Evolutionary conservation across 1,140 invertebrate species (phyloP), one percentile per base, ranked within the genome.

Genomic region (Heliothis virescens): DNA sequence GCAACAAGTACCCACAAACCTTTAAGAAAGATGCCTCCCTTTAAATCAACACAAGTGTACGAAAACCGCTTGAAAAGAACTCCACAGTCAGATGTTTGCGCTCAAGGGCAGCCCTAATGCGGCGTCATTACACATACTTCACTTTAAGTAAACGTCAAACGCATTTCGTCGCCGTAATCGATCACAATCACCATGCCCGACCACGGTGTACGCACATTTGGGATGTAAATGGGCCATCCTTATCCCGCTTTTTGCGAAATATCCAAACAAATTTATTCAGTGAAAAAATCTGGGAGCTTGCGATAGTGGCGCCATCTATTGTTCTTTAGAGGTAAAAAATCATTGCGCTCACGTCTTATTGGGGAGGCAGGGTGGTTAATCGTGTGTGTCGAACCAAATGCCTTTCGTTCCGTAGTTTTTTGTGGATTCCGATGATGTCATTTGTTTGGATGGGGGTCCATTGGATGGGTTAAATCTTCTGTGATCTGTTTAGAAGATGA

Each of bases 251-350:
- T 89, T 90, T 90, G 82, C 88, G 82, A 88, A 89, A 89, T 85
- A 88, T 85, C 85, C 83, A 90, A 89, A 89, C 89, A 90, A 89
- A 90, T 90, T 89, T 90, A 90, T 90, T 89, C 88, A 86, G 87
- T 84, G 86, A 81, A 80, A 83, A 85, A 88, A 89, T 87, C 74
- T 62, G 73, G 72, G 67, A 67, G 67, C 62, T 63, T 34, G 72
- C 29, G 80, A 71, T 71, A 71, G 67, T 71, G 12, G 47, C 59
- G 48, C 47, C 13, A 71, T 71, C 48, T 71, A 71, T 71, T 71
- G 67, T 71, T 71, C 48, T 71, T 71, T 50, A 50, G 18, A 71
- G 48, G 29, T 71, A 71, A 71, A 71, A 71, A 52, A 71, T 71
- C 48, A 71, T 71, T 71, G 67, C 67, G 67, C 48, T 71, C 29